Evolutionary conservation across 2,113 vertebrate genomes (phyloP).

Genomic region (Cebus imitator): DNA sequence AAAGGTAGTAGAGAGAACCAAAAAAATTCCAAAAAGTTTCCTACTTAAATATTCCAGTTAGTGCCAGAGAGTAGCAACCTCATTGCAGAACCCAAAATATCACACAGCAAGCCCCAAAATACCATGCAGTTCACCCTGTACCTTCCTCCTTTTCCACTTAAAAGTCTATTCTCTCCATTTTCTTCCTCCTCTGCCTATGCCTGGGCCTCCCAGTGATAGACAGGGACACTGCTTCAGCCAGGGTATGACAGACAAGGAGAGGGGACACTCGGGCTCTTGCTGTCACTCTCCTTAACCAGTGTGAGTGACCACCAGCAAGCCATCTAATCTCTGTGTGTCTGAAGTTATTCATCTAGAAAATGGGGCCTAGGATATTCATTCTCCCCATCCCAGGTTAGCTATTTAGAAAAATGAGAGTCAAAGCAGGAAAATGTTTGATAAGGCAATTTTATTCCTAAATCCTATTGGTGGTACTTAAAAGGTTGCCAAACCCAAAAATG

Average conservation of each 20-base stretch:
- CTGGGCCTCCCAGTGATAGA: not conserved
- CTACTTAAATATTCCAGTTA: not conserved
- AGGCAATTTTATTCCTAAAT: not conserved
- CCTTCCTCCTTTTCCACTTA: not conserved
- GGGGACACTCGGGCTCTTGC: not conserved
- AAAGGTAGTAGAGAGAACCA: not conserved
- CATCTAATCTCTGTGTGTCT: not conserved
- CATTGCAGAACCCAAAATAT: not conserved
- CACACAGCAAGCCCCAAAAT: not conserved
- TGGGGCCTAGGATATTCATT: not conserved
- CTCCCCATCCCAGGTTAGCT: not conserved
- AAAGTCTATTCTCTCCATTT: not conserved
- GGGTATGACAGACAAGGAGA: rapidly evolving
- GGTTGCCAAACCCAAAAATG: not conserved
- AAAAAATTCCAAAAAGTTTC: not conserved
- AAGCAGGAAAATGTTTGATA: constrained; percentile 10
- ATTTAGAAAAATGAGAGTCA: not conserved
- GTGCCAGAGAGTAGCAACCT: not conserved
- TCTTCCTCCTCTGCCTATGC: not conserved
- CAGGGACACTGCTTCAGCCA: not conserved
- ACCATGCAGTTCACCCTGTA: not conserved
- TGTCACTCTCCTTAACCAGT: not conserved
- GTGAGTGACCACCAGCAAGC: not conserved
- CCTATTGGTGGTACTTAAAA: not conserved
- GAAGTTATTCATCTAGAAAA: not conserved